A percentile compares a stretch with the other conserved stretches of the same genome.
phyloP scores from a whole-genome alignment of 2,888 invertebrate genomes.

The Amiota mariae region DNA sequence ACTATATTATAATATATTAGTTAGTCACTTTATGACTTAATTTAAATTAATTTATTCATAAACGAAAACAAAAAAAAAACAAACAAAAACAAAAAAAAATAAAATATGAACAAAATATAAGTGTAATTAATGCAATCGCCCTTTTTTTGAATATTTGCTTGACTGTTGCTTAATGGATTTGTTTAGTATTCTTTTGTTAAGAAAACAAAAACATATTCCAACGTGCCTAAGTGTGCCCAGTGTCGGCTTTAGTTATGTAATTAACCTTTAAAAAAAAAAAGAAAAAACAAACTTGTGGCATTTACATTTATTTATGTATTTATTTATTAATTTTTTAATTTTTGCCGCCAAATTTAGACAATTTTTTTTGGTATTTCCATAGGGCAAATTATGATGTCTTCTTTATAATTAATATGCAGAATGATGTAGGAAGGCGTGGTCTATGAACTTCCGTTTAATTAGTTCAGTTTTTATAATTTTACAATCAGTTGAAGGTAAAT shows the following conservation, averaged over 20 bases:
- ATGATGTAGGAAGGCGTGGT: not conserved
- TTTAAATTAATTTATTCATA: conserved; percentile 67
- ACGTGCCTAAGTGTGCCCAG: conserved; percentile 7
- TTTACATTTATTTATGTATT: not conserved
- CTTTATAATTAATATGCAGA: not conserved
- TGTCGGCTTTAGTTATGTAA: not conserved
- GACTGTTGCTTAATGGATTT: conserved; percentile 15
- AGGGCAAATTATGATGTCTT: not conserved
- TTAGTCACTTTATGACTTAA: conserved; percentile 65
- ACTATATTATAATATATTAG: conserved; percentile 50
- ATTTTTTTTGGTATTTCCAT: not conserved
- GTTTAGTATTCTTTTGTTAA: not conserved
- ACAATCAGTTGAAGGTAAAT: too few relatives aligned
- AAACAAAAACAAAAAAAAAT: conserved; percentile 53
- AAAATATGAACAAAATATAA: conserved; percentile 40
- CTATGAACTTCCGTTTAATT: not conserved
- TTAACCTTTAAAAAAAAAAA: conserved; percentile 10
- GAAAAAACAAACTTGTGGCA: too few relatives aligned
- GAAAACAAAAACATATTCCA: not conserved
- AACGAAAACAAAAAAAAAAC: conserved; percentile 47
- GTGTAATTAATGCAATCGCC: conserved; percentile 47
- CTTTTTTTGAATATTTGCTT: conserved; percentile 14
- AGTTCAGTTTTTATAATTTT: too few relatives aligned
- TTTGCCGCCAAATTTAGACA: conserved; percentile 18
- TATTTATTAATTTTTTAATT: not conserved